phyloP scores from a whole-genome alignment of 2,797 vertebrate species.

The Lycodopsis pacificus region DNA sequence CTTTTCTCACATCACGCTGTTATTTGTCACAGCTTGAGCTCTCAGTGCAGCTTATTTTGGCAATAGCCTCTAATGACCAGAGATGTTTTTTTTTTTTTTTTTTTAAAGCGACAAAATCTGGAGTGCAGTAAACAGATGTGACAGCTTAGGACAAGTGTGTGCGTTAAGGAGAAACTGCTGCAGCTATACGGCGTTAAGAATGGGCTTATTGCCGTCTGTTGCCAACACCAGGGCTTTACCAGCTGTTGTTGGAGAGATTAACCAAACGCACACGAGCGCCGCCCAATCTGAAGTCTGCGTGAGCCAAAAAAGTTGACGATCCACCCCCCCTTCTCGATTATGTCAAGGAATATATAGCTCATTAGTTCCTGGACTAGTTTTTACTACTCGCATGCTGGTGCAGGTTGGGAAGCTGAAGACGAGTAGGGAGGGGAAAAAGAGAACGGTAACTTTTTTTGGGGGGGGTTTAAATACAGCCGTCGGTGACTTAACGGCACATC shows the following conservation, averaged over 20 bases:
- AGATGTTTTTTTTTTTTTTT: not conserved
- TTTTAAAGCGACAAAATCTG: conserved; percentile 14
- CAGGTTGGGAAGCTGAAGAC: not conserved
- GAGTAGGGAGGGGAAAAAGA: not conserved
- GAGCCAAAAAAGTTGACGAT: not conserved
- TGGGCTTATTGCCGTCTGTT: not conserved
- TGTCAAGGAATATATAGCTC: not conserved
- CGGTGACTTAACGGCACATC: conserved; percentile 59
- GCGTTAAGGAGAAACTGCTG: conserved; percentile 41
- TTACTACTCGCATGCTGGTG: not conserved
- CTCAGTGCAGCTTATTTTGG: conserved; percentile 38
- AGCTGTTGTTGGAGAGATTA: conserved; percentile 20
- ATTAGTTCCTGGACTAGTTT: not conserved
- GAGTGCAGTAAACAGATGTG: conserved; percentile 39
- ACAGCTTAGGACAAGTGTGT: conserved; percentile 8
- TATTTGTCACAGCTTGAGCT: conserved; percentile 44
- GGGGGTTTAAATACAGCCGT: conserved; percentile 67
- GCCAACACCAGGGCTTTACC: conserved; percentile 4
- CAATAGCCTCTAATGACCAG: conserved; percentile 14
- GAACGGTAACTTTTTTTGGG: conserved; percentile 15
- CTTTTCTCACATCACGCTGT: conserved; percentile 23
- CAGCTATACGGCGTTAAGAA: conserved; percentile 9
- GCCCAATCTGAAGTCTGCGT: not conserved
- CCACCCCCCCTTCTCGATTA: not conserved
- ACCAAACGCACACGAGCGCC: not conserved